Base-by-base conservation (phyloP, 2,797 vertebrate species). In the Peromyscus nudipes region DNA sequence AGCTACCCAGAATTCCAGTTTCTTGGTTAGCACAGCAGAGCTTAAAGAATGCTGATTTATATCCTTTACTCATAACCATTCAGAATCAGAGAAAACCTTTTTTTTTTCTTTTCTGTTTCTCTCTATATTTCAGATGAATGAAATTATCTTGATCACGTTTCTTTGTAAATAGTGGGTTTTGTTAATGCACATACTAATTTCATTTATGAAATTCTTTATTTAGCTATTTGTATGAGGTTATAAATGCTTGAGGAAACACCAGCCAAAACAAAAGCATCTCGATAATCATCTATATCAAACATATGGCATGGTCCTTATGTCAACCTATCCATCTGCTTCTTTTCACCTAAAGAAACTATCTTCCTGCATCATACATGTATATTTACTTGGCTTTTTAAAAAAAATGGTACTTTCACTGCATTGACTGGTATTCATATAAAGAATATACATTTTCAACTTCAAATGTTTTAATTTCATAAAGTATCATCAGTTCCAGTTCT, bases 391-490 rank as follows among this genome's bases (percentile, higher is more conserved):
- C 40, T 64, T 79, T 80, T 77, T 81, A 16, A 57, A 23, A 8
- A 31, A 46, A 85, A 67, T 3, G 1, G 81, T 37, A 88, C 37
- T 10, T 76, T 92, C 81, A 49, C 43, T 84, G 6, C 46, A 95
- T 64, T 34, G 77, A 43, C 67, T 82, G 37, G 3, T 84, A 91
- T 55, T 67, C 29, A 12, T 83, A 73, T 80, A 62, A 92, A 96
- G 34, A 84, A 90, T 60, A 76, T 34, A 89, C 25, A 96, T 81
- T 93, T 97, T 77, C 77, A 57, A 83, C 89, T 94, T 93, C 49
- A 90, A 40, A 88, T 92, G 19, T 84, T 82, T 87, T 65, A 86
- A 93, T 34, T 79, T 82, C 27, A 85, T 73, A 49, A 86, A 92
- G 81, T 46, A 67, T 6, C 67, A 89, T 81, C 14, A 34, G 52